Percentiles rank a stretch among this genome's conserved stretches.
Evolutionary conservation across 2,113 vertebrate species (phyloP).

Genomic region (Lepus timidus): DNA sequence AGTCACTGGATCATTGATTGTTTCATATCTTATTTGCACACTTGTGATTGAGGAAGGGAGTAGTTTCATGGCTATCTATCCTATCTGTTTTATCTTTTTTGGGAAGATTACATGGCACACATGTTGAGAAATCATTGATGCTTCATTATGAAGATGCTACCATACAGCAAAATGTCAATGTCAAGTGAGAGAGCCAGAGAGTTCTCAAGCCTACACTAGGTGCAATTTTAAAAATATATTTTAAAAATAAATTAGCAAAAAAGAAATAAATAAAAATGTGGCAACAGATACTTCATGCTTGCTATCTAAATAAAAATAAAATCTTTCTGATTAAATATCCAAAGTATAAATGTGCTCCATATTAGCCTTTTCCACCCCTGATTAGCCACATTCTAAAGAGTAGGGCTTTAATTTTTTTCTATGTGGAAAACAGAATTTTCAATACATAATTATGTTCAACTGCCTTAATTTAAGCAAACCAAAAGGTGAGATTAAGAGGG

Average conservation of each 20-base stretch:
- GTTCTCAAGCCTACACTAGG: background rate
- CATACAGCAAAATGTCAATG: background rate
- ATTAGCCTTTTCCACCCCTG: background rate
- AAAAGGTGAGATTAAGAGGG: background rate
- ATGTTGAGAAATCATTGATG: background rate
- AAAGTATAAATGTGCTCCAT: background rate
- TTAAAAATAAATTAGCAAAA: background rate
- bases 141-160: conserved; percentile 38
- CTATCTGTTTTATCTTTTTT: background rate
- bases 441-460: background rate
- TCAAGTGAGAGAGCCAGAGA: background rate
- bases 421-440: background rate
- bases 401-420: background rate
- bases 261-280: background rate
- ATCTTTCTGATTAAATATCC: background rate
- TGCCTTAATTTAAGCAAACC: background rate
- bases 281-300: background rate
- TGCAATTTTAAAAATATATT: background rate
- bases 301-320: background rate
- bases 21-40: background rate
- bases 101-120: background rate
- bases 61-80: background rate
- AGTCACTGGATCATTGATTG: background rate
- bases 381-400: background rate
- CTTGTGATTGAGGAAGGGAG: background rate